Conservation (phyloP, 2,113 vertebrate genomes). For the Rhineura floridana region DNA sequence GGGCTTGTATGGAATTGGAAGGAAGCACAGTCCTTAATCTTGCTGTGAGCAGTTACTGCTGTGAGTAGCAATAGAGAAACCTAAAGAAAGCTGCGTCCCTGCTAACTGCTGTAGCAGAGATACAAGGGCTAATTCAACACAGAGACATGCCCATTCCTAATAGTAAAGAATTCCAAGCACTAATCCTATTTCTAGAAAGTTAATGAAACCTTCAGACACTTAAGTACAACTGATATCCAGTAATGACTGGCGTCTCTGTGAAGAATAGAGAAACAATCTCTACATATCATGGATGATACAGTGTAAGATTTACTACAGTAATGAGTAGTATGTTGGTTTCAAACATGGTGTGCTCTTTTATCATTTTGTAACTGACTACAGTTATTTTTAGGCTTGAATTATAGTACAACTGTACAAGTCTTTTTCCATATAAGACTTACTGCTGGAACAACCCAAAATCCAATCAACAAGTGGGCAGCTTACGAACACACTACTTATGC, state of each 20-base stretch:
- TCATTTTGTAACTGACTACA: conserved; percentile 8
- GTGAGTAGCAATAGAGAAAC: neutral
- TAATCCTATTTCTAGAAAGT: neutral
- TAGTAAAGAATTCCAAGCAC: neutral
- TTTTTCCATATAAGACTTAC: neutral
- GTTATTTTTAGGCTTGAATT: neutral
- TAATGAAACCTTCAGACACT: neutral
- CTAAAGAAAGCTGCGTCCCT: neutral
- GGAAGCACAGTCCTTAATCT: neutral
- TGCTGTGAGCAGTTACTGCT: neutral
- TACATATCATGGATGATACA: neutral
- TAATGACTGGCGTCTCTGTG: neutral
- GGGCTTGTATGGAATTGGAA: no score
- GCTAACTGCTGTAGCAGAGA: neutral
- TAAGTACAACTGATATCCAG: neutral
- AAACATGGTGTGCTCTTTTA: conserved; percentile 9
- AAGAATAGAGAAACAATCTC: conserved; percentile 17
- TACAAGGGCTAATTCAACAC: neutral
- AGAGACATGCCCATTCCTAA: neutral
- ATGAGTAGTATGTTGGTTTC: conserved; percentile 14
- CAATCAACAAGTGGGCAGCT: neutral
- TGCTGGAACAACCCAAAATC: neutral
- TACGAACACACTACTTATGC: neutral
- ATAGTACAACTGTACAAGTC: conserved; percentile 10
- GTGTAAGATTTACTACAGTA: conserved; percentile 8